Percentiles rank a stretch among this genome's conserved stretches.
Conservation (phyloP, 2,797 vertebrate species). For the Melopsittacus undulatus region DNA sequence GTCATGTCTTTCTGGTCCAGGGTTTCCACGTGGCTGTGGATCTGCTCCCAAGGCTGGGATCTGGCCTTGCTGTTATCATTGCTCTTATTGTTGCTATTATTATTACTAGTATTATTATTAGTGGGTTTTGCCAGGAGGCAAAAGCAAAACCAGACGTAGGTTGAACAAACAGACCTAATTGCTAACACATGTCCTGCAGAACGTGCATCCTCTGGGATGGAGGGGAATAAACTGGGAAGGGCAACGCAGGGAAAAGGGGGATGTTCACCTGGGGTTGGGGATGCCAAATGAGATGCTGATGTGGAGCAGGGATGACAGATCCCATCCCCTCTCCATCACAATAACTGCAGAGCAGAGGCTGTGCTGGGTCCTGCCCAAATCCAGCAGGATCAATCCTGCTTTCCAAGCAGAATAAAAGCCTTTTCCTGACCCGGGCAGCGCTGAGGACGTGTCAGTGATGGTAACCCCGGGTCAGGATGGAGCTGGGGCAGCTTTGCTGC, state of each 20-base stretch:
- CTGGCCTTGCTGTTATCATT: not conserved
- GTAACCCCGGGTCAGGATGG: not conserved
- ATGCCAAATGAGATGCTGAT: accelerated
- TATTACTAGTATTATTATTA: not conserved
- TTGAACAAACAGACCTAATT: not conserved
- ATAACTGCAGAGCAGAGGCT: not conserved
- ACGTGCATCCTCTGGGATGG: not conserved
- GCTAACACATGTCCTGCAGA: conserved; percentile 9
- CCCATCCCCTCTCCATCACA: not conserved
- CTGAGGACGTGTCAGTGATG: not conserved
- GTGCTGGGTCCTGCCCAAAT: accelerated
- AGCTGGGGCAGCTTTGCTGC: not conserved
- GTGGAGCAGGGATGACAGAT: not conserved
- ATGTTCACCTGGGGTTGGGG: not conserved
- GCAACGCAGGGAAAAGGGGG: not conserved
- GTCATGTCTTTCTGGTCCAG: not conserved
- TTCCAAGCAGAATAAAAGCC: not conserved
- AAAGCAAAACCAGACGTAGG: conserved; percentile 31
- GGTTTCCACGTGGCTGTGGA: not conserved
- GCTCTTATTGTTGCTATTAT: not conserved
- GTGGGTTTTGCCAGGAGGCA: conserved; percentile 26
- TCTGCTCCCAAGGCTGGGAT: not conserved
- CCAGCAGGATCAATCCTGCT: not conserved
- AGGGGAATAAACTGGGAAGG: not conserved
- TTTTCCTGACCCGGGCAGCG: not conserved